Conservation (phyloP, 2,797 vertebrate species). For the Gadopsis marmoratus region DNA sequence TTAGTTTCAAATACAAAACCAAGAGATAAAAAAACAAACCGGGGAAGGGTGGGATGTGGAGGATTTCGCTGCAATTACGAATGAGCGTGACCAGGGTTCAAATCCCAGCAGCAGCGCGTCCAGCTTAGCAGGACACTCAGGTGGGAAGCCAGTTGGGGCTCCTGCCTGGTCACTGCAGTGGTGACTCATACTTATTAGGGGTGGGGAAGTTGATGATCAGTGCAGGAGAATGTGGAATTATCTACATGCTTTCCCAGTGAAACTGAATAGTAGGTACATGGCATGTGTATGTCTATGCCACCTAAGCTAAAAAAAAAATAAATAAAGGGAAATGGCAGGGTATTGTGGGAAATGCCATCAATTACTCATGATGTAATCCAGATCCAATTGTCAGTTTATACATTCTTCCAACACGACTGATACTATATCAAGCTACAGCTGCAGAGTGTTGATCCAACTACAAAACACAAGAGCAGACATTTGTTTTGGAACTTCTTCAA, state of each 20-base stretch:
- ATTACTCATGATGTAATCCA: slow-evolving; percentile 11
- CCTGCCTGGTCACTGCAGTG: slow-evolving; percentile 27
- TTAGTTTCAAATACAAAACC: slow-evolving; percentile 33
- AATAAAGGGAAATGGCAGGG: neutral
- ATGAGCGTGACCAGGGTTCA: slow-evolving; percentile 11
- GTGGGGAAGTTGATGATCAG: slow-evolving; percentile 1
- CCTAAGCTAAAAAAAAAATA: neutral
- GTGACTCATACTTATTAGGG: slow-evolving; percentile 18
- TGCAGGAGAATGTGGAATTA: slow-evolving; percentile 7
- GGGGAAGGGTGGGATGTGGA: slow-evolving; percentile 3
- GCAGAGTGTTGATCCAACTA: slow-evolving; percentile 12
- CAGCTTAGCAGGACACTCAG: slow-evolving; percentile 20
- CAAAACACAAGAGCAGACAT: slow-evolving; percentile 13
- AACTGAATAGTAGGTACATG: neutral
- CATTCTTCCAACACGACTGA: slow-evolving; percentile 6
- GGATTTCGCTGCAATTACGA: slow-evolving; percentile 17
- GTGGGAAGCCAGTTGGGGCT: slow-evolving; percentile 27
- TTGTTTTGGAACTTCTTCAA: slow-evolving; percentile 13
- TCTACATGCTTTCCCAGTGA: neutral
- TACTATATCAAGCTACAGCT: slow-evolving; percentile 1
- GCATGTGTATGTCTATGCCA: neutral
- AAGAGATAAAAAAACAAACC: slow-evolving; percentile 24
- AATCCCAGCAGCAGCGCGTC: neutral
- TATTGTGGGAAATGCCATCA: neutral
- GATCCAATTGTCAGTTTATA: neutral